phyloP scores from a whole-genome alignment of 1,140 invertebrate species.

The Pseudobourletiella spinata region DNA sequence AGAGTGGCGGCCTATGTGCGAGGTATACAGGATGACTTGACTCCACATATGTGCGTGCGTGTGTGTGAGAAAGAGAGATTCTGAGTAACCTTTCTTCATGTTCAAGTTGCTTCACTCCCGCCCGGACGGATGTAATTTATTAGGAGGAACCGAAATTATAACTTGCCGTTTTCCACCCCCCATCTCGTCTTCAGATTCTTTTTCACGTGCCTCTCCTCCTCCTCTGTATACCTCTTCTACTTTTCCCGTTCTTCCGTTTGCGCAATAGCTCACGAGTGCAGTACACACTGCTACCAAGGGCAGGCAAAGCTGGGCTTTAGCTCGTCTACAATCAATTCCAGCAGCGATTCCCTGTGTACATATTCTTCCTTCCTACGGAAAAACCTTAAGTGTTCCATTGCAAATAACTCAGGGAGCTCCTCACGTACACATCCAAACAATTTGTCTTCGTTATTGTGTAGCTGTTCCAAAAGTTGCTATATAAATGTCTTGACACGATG shows the following conservation, averaged over 20 bases:
- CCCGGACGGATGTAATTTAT: constrained; percentile 5
- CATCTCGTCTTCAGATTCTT: background rate
- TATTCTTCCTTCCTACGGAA: background rate
- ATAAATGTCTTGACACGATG: background rate
- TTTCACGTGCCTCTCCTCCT: background rate
- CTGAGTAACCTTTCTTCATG: background rate
- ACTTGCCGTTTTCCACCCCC: background rate
- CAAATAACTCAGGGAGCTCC: background rate
- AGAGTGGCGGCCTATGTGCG: no score
- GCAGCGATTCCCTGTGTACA: background rate
- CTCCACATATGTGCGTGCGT: no score
- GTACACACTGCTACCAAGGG: no score
- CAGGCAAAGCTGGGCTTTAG: no score
- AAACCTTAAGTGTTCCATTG: background rate
- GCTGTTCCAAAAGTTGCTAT: background rate
- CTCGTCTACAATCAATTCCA: background rate
- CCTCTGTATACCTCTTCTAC: background rate
- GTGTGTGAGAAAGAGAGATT: no score
- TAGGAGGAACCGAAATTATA: constrained; percentile 2
- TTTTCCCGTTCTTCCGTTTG: background rate
- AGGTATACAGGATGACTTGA: background rate
- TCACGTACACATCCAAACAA: background rate
- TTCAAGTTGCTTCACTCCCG: background rate
- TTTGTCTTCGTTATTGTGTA: constrained; percentile 1
- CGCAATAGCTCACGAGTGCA: background rate